Evolutionary conservation across 2,797 vertebrate species (phyloP), one percentile per base, ranked within the genome.

Genomic region (Odontamblyopus lacepedii): DNA sequence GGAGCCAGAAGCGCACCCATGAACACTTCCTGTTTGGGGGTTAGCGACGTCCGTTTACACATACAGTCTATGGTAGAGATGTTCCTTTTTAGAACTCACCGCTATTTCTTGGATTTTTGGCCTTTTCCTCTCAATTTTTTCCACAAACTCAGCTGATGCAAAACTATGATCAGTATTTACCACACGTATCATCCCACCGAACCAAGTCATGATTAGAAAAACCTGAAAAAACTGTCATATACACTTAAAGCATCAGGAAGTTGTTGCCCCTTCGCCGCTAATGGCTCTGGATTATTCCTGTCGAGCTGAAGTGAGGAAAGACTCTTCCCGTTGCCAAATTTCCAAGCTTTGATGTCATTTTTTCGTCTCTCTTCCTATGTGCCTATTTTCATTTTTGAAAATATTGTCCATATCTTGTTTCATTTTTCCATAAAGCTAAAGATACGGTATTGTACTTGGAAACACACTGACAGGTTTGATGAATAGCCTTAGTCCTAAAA

Each of bases 281-380:
- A 87, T 86, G 78, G 68, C 59, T 0, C 53, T 55, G 79, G 79
- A 86, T 89, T 83, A 84, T 67, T 63, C 82, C 67, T 74, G 78
- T 84, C 80, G 78, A 66, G 75, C 68, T 53, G 65, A 74, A 76
- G 68, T 53, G 67, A 74, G 63, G 67, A 76, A 77, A 84, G 59
- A 30, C 35, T 55, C 48, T 59, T 67, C 16, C n/a, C 55, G 23
- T 63, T 70, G 64, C 62, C 75, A 62, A 74, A 27, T 79, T 81
- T 81, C 79, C 71, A 62, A 68, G 62, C 72, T 78, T 78, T 67
- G 57, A 83, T 71, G 61, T 74, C 69, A 69, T 67, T 27, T 63
- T 51, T 23, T 23, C 23, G 30, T 70, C 30, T 71, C 23, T 62
- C 5, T 32, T 7, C 60, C 32, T 30, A 6, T 61, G 13, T 50